Evolutionary conservation across 2,888 invertebrate genomes (phyloP).

Genomic region (Hemithea aestivaria): DNA sequence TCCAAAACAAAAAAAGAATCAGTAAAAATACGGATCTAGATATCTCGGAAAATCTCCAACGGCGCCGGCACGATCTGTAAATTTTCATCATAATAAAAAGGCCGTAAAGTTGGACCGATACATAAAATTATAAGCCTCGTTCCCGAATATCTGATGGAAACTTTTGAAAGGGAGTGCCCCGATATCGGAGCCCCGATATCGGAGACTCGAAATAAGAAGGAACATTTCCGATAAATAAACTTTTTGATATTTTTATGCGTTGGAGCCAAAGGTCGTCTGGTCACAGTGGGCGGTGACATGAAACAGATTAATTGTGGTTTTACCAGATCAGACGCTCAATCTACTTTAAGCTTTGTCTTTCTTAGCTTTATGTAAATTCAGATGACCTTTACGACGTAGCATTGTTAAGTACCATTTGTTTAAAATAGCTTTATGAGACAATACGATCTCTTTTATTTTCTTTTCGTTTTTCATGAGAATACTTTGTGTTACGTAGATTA

Average conservation of each 20-base stretch:
- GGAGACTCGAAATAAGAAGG: slow-evolving; percentile 8
- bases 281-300: slow-evolving; percentile 9
- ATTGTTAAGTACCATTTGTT: too few species aligned
- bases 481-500: too few species aligned
- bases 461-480: too few species aligned
- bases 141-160: slow-evolving; percentile 7
- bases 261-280: slow-evolving; percentile 6
- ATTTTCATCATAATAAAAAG: slow-evolving; percentile 21
- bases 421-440: too few species aligned
- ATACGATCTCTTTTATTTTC: slow-evolving; percentile 1
- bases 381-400: too few species aligned
- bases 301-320: slow-evolving; percentile 10
- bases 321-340: slow-evolving; percentile 2
- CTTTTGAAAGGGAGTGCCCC: too few species aligned
- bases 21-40: slow-evolving; percentile 1
- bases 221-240: slow-evolving; percentile 4
- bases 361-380: too few species aligned
- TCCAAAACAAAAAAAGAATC: slow-evolving; percentile 24
- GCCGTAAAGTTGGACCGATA: slow-evolving; percentile 18
- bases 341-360: background rate
- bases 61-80: slow-evolving; percentile 4
- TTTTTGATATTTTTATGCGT: slow-evolving; percentile 10
- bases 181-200: too few species aligned
- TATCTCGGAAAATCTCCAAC: slow-evolving; percentile 4
- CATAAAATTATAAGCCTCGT: slow-evolving; percentile 20